A percentile compares a stretch with the other conserved stretches of the same genome.
Evolutionary conservation across 2,888 invertebrate species (phyloP).

Genomic region (Stenolophus ochropezus): DNA sequence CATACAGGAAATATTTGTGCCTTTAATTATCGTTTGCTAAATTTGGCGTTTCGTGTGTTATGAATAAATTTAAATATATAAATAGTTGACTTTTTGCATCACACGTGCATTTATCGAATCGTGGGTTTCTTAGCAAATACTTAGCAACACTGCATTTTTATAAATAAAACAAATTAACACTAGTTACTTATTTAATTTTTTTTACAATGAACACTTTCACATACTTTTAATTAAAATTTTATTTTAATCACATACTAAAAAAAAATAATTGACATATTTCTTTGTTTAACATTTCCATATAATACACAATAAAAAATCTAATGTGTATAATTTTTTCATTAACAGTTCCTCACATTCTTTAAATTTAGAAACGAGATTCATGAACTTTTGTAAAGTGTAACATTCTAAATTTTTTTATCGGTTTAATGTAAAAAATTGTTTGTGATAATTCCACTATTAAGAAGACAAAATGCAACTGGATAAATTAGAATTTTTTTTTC

Average conservation of each 20-base stretch:
- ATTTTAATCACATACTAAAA: background rate
- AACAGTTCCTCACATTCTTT: too few species aligned
- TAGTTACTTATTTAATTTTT: background rate
- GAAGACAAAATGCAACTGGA: background rate
- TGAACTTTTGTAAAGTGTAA: too few species aligned
- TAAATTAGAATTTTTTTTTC: background rate
- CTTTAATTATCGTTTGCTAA: slow-evolving; percentile 13
- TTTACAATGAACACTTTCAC: background rate
- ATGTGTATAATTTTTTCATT: too few species aligned
- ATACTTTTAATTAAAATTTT: background rate
- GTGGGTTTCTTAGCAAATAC: background rate
- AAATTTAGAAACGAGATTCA: too few species aligned
- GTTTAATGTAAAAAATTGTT: too few species aligned
- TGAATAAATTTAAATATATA: slow-evolving; percentile 37
- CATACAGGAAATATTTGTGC: background rate
- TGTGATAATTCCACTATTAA: too few species aligned
- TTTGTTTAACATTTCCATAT: too few species aligned
- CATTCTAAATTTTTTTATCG: too few species aligned
- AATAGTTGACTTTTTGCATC: slow-evolving; percentile 14
- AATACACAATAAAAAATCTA: too few species aligned
- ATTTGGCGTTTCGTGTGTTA: slow-evolving; percentile 24
- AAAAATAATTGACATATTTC: too few species aligned
- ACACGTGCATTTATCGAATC: background rate
- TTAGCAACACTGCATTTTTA: slow-evolving; percentile 12
- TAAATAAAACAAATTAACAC: background rate